These are phyloP conservation scores for Lamellibrachia satsuma DNA, from an alignment of 2,888 invertebrate genomes.

Conservation along the genomic window DNA sequence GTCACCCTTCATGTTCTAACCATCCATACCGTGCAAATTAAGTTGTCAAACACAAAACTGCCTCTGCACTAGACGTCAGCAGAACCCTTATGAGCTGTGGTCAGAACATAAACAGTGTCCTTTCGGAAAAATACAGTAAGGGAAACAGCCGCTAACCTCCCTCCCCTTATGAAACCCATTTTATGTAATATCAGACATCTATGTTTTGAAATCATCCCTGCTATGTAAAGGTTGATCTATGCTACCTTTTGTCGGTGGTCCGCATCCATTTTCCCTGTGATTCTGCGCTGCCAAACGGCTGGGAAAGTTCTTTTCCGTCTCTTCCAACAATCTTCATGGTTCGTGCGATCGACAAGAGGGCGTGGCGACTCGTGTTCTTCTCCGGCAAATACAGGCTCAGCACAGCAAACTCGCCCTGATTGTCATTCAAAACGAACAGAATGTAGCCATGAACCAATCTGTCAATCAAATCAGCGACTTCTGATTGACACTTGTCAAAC, in stretches of 20 bases:
- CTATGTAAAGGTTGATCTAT: too few relatives aligned
- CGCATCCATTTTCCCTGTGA: conserved; percentile 72
- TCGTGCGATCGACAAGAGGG: conserved; percentile 84
- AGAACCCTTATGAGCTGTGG: too few relatives aligned
- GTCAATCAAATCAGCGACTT: neutral
- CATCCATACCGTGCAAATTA: too few relatives aligned
- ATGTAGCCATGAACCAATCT: neutral
- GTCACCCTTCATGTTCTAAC: too few relatives aligned
- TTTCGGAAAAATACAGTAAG: too few relatives aligned
- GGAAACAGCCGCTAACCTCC: too few relatives aligned
- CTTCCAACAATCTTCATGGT: conserved; percentile 86
- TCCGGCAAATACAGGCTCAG: conserved; percentile 90
- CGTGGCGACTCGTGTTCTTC: conserved; percentile 85
- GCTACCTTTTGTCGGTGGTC: conserved; percentile 67
- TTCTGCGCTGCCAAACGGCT: conserved; percentile 51
- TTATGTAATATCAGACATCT: too few relatives aligned
- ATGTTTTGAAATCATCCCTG: too few relatives aligned
- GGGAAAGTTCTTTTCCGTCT: conserved; percentile 64
- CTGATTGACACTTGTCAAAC: neutral
- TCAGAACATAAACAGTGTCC: too few relatives aligned
- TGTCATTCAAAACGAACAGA: neutral
- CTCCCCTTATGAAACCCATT: too few relatives aligned
- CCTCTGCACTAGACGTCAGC: too few relatives aligned
- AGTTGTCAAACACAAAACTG: too few relatives aligned
- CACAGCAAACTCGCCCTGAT: conserved; percentile 87